phyloP scores from a whole-genome alignment of 1,140 invertebrate genomes.

The Zaprionus tsacasi region DNA sequence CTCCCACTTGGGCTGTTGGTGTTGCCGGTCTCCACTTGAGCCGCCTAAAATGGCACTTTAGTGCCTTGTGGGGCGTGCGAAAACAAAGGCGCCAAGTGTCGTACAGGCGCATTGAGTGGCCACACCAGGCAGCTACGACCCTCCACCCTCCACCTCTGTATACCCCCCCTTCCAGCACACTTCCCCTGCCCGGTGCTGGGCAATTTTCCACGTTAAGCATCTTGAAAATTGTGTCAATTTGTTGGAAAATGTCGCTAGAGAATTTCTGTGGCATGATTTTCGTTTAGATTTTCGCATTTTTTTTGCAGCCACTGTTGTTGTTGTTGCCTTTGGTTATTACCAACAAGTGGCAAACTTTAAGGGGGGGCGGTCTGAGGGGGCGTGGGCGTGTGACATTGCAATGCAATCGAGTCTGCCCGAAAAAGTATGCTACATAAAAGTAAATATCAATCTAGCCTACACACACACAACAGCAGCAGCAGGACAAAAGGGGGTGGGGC shows the following conservation, averaged over 20 bases:
- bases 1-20: conserved; percentile 31
- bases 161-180: background rate
- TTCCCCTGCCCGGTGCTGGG: conserved; percentile 19
- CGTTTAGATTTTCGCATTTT: conserved; percentile 49
- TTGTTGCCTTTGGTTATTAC: conserved; percentile 35
- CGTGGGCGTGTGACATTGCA: conserved; percentile 19
- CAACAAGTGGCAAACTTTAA: conserved; percentile 38
- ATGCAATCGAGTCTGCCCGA: conserved; percentile 27
- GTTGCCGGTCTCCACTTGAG: conserved; percentile 65
- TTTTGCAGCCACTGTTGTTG: background rate
- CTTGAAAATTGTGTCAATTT: conserved; percentile 84
- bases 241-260: conserved; percentile 75
- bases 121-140: conserved; percentile 44
- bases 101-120: conserved; percentile 70
- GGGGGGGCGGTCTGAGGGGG: background rate
- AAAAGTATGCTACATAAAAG: conserved; percentile 68
- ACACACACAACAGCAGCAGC: conserved; percentile 11
- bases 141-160: background rate
- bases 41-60: conserved; percentile 83
- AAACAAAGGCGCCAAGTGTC: conserved; percentile 80
- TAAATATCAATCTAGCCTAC: conserved; percentile 71
- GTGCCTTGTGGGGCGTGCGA: conserved; percentile 82
- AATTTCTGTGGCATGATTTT: conserved; percentile 71
- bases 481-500: too few species aligned
- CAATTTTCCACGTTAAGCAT: conserved; percentile 72